Evolutionary conservation across 2,888 invertebrate species (phyloP).

Genomic region (Hipparchia sbordonii): DNA sequence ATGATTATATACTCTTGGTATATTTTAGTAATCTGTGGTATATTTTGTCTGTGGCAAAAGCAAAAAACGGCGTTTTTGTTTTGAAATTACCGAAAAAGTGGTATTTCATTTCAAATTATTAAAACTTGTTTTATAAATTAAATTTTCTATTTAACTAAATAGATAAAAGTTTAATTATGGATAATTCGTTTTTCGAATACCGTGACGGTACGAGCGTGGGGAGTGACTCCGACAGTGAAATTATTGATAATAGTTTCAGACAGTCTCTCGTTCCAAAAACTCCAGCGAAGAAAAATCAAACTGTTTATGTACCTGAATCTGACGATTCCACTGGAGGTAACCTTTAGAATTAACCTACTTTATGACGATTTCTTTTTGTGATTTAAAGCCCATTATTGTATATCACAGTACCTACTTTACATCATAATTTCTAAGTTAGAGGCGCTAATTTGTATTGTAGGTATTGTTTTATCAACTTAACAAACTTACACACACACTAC

Average conservation of each 20-base stretch:
- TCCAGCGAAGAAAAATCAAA: slow-evolving; percentile 55
- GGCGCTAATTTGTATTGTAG: too few relatives aligned
- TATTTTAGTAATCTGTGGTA: too few relatives aligned
- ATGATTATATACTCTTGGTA: too few relatives aligned
- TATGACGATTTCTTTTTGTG: not conserved
- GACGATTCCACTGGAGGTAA: slow-evolving; percentile 68
- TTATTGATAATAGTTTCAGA: slow-evolving; percentile 66
- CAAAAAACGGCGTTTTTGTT: slow-evolving; percentile 6
- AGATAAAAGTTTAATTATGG: slow-evolving; percentile 51
- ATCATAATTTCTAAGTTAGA: too few relatives aligned
- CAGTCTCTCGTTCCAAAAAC: slow-evolving; percentile 55
- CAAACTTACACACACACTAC: too few relatives aligned
- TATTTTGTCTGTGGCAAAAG: too few relatives aligned
- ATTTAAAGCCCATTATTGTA: not conserved
- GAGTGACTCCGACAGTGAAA: slow-evolving; percentile 63
- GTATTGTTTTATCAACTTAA: too few relatives aligned
- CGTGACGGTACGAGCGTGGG: slow-evolving; percentile 58
- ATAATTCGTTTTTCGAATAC: slow-evolving; percentile 73
- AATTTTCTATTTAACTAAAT: not conserved
- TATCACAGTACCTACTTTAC: too few relatives aligned
- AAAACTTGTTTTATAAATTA: slow-evolving; percentile 2
- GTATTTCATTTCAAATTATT: not conserved
- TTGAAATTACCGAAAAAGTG: not conserved
- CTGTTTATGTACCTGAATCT: slow-evolving; percentile 71
- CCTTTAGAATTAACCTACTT: not conserved